Conservation (phyloP, 1,140 invertebrate species). For the Cherax destructor region DNA sequence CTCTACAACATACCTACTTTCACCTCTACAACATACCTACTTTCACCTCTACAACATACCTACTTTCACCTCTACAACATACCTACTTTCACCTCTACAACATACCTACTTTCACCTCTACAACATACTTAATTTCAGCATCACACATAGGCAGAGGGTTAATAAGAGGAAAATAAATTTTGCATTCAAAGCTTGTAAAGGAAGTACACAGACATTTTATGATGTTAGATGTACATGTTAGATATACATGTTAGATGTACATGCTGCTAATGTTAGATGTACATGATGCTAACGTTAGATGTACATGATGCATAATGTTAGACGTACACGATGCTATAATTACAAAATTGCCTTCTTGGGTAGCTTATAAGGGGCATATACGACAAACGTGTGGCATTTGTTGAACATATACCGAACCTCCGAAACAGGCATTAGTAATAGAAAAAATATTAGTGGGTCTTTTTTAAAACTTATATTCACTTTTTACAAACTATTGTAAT, state of each 20-base stretch:
- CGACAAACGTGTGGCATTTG: neutral
- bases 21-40: too few relatives aligned
- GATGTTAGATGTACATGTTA: neutral
- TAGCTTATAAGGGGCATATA: neutral
- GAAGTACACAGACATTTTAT: neutral
- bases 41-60: too few relatives aligned
- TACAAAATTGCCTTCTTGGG: neutral
- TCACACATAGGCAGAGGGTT: neutral
- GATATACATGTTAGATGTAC: neutral
- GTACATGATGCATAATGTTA: too few relatives aligned
- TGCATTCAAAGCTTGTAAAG: neutral
- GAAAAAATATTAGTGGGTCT: constrained; percentile 1
- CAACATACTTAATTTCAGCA: neutral
- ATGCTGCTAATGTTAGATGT: too few relatives aligned
- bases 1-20: too few relatives aligned
- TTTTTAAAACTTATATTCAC: neutral
- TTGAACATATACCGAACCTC: neutral
- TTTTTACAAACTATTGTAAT: too few relatives aligned
- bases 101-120: neutral
- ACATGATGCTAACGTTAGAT: too few relatives aligned
- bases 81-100: too few relatives aligned
- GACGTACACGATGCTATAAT: too few relatives aligned
- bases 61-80: too few relatives aligned
- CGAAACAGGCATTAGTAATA: neutral
- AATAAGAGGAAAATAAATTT: neutral